These are phyloP conservation scores for Notothenia rossii DNA, from an alignment of 2,113 vertebrate species.

Conservation along the genomic window DNA sequence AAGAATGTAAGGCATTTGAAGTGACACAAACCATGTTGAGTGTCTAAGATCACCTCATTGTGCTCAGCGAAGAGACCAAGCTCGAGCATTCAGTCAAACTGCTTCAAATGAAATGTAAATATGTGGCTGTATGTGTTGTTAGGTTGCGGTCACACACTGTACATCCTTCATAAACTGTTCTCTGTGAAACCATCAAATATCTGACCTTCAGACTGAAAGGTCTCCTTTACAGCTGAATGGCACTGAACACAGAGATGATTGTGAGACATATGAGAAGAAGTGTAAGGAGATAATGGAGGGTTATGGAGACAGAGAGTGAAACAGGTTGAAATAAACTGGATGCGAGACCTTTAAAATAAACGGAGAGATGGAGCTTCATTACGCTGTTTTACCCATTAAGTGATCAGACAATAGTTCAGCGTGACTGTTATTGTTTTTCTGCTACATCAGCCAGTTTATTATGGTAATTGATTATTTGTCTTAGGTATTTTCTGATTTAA, in stretches of 20 bases:
- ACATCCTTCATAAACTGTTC: constrained; percentile 2
- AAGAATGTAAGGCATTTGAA: constrained; percentile 25
- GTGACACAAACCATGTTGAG: constrained; percentile 12
- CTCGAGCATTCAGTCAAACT: constrained; percentile 3
- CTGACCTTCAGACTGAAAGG: constrained; percentile 15
- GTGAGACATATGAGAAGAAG: background rate
- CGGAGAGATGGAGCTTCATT: constrained; percentile 5
- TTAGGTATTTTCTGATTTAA: too few species aligned
- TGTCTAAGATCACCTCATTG: background rate
- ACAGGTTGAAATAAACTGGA: background rate
- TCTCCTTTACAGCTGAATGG: constrained; percentile 14
- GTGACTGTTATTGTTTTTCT: too few species aligned
- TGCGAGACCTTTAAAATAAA: constrained; percentile 23
- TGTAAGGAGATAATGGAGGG: constrained; percentile 4
- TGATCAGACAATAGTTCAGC: too few species aligned
- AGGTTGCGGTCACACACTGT: background rate
- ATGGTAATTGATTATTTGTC: too few species aligned
- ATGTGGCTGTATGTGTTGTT: constrained; percentile 9
- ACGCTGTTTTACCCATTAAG: background rate
- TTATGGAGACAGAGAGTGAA: background rate
- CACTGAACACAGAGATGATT: background rate
- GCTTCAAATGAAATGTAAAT: constrained; percentile 21
- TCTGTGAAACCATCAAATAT: constrained; percentile 10
- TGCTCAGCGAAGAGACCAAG: constrained; percentile 17
- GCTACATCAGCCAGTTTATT: too few species aligned